These are phyloP conservation scores for Threskiornis aethiopicus DNA, from an alignment of 2,797 vertebrate species.

Conservation along the genomic window DNA sequence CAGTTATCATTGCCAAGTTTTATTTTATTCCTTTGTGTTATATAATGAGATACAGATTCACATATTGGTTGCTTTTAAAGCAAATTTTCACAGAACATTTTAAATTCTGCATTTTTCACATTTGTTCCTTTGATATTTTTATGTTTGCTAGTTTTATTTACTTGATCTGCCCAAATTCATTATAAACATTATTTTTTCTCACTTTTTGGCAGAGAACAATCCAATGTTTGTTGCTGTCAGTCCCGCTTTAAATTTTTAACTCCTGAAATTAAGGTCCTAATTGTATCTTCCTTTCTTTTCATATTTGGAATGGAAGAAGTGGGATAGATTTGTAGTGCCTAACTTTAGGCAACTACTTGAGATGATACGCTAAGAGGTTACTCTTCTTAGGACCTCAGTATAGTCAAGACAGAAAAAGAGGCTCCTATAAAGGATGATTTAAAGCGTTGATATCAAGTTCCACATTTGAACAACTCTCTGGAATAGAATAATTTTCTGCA, in stretches of 20 bases:
- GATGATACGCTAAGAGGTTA: background rate
- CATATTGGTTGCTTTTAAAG: background rate
- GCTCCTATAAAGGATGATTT: background rate
- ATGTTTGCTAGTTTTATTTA: background rate
- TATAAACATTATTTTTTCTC: background rate
- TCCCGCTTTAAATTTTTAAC: background rate
- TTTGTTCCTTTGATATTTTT: background rate
- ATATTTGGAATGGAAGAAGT: background rate
- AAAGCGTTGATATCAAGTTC: background rate
- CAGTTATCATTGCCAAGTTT: background rate
- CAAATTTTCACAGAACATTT: background rate
- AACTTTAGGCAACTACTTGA: background rate
- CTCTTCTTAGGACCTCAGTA: background rate
- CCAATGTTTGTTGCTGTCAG: background rate
- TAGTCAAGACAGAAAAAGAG: background rate
- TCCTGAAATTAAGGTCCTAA: background rate
- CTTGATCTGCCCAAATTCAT: background rate
- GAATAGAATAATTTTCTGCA: background rate
- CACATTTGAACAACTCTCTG: background rate
- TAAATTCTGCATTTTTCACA: background rate
- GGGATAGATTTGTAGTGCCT: background rate
- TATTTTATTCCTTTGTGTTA: background rate
- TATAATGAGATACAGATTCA: background rate
- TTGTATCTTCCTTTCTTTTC: background rate
- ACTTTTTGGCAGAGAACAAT: background rate